A percentile compares a stretch with the other conserved stretches of the same genome.
Evolutionary conservation across 2,113 vertebrate genomes (phyloP).

Genomic region (Nothocercus julius): DNA sequence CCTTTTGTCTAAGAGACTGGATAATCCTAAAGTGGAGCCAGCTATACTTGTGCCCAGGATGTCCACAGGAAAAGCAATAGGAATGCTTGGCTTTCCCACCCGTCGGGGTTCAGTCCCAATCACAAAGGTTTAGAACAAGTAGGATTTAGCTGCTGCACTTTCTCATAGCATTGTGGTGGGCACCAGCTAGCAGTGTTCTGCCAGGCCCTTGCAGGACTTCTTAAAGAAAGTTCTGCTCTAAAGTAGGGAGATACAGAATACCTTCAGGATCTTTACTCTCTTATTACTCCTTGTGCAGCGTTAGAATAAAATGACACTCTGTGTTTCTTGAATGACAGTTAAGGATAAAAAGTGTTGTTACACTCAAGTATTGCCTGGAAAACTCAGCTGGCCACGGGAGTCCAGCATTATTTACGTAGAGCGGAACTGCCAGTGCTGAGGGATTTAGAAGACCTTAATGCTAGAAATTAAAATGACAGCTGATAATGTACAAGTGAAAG

Average conservation of each 20-base stretch:
- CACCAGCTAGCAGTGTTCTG: background rate
- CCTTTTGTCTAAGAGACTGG: background rate
- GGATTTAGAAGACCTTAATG: background rate
- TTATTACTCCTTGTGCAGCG: background rate
- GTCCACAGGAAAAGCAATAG: background rate
- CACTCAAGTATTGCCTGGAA: background rate
- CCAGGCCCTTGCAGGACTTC: background rate
- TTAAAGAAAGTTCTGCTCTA: background rate
- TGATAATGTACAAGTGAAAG: slow-evolving; percentile 22
- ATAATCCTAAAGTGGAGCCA: background rate
- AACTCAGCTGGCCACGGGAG: background rate
- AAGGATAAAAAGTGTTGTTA: background rate
- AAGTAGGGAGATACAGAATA: background rate
- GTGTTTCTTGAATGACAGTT: background rate
- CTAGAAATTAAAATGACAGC: slow-evolving; percentile 23
- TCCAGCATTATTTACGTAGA: background rate
- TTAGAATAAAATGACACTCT: background rate
- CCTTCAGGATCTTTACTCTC: background rate
- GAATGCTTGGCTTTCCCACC: background rate
- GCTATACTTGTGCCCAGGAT: background rate
- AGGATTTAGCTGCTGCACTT: background rate
- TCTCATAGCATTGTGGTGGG: background rate
- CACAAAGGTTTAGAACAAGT: background rate
- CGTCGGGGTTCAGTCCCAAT: background rate
- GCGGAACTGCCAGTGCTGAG: background rate